These are phyloP conservation scores for Thunnus maccoyii DNA, from an alignment of 2,113 vertebrate species.

Conservation along the genomic window DNA sequence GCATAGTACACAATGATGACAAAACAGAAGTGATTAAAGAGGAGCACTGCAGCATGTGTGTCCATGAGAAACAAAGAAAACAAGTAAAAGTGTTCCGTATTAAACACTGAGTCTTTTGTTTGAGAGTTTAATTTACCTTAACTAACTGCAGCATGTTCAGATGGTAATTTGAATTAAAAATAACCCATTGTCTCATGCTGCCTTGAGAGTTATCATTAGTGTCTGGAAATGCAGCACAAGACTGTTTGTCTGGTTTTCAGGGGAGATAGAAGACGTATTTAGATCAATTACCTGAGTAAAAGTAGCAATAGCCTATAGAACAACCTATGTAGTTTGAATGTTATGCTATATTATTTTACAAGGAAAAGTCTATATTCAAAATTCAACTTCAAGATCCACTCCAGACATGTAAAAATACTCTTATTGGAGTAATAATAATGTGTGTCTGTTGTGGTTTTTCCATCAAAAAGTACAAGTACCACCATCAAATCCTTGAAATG, in stretches of 20 bases:
- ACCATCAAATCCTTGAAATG: too few relatives aligned
- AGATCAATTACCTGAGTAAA: too few relatives aligned
- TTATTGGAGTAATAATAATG: too few relatives aligned
- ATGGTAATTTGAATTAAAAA: constrained; percentile 1
- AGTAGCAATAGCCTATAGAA: too few relatives aligned
- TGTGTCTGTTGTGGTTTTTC: too few relatives aligned
- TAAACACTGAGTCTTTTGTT: not conserved
- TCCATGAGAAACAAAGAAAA: constrained; percentile 10
- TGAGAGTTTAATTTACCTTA: not conserved
- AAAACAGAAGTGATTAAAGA: constrained; percentile 4
- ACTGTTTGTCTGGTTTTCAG: not conserved
- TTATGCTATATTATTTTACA: too few relatives aligned
- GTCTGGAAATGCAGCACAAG: not conserved
- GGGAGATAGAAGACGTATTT: not conserved
- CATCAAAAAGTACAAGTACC: too few relatives aligned
- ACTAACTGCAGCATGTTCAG: not conserved
- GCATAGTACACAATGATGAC: not conserved
- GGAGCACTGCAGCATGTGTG: constrained; percentile 11
- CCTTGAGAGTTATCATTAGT: not conserved
- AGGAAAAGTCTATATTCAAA: not conserved
- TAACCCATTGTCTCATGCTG: not conserved
- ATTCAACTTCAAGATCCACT: too few relatives aligned
- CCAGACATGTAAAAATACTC: too few relatives aligned
- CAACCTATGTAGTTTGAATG: too few relatives aligned
- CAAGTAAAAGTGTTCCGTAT: not conserved